A percentile compares a stretch with the other conserved stretches of the same genome.
Conservation (phyloP, 2,888 invertebrate species). For the Eupsilia transversa region DNA sequence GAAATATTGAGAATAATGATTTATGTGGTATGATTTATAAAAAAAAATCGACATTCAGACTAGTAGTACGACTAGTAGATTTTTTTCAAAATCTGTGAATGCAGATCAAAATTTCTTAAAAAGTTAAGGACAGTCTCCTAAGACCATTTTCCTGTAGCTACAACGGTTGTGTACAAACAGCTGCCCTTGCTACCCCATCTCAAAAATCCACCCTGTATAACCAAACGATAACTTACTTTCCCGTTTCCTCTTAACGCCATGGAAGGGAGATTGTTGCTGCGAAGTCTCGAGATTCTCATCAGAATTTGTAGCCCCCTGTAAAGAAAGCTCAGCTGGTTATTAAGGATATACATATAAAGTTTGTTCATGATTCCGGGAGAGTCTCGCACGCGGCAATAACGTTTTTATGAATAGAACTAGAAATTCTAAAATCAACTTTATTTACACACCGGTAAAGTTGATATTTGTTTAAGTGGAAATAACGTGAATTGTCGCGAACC, state of each 20-base stretch:
- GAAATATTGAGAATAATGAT: slow-evolving; percentile 55
- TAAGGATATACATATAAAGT: neutral
- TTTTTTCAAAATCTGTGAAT: too few relatives aligned
- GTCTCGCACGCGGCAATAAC: neutral
- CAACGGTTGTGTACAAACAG: too few relatives aligned
- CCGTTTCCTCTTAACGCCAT: slow-evolving; percentile 74
- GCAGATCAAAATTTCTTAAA: too few relatives aligned
- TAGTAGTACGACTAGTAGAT: too few relatives aligned
- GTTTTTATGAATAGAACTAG: neutral
- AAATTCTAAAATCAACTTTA: neutral
- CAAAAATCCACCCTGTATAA: too few relatives aligned
- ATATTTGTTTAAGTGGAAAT: neutral
- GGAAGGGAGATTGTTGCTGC: slow-evolving; percentile 55
- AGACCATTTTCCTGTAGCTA: too few relatives aligned
- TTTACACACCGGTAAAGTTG: neutral
- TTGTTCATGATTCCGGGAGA: neutral
- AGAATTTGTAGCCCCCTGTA: slow-evolving; percentile 61
- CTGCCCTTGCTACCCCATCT: too few relatives aligned
- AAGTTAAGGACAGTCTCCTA: too few relatives aligned
- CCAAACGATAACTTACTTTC: slow-evolving; percentile 67
- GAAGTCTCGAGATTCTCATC: slow-evolving; percentile 54
- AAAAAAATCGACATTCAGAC: too few relatives aligned
- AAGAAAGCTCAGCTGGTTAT: neutral
- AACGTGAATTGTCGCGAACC: too few relatives aligned
- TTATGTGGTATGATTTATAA: neutral